Evolutionary conservation across 2,888 invertebrate species (phyloP).

Genomic region (Tillus elongatus): DNA sequence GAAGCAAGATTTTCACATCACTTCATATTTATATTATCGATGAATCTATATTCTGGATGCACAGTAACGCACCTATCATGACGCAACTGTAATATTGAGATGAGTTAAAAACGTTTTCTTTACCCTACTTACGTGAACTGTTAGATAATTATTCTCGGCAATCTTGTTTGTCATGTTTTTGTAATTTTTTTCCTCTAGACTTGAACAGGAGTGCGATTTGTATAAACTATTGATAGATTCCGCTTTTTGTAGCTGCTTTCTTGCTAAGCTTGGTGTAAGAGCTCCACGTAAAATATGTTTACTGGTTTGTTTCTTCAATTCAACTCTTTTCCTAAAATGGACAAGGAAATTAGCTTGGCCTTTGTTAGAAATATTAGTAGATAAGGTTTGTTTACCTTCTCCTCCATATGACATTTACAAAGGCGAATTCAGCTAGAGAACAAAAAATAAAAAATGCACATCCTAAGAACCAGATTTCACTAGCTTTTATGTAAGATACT

Average conservation of each 20-base stretch:
- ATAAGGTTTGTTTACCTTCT: slow-evolving; percentile 52
- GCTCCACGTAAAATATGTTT: slow-evolving; percentile 79
- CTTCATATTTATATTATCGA: too few relatives aligned
- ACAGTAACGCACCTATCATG: too few relatives aligned
- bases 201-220: slow-evolving; percentile 66
- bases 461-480: slow-evolving; percentile 82
- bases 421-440: slow-evolving; percentile 78
- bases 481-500: slow-evolving; percentile 83
- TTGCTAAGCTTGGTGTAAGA: slow-evolving; percentile 64
- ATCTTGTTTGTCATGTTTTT: not conserved
- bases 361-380: not conserved
- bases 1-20: too few relatives aligned
- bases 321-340: slow-evolving; percentile 30
- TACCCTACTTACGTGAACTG: slow-evolving; percentile 3
- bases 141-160: not conserved
- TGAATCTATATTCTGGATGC: too few relatives aligned
- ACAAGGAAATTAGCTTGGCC: too few relatives aligned
- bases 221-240: slow-evolving; percentile 52
- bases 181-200: slow-evolving; percentile 51
- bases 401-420: slow-evolving; percentile 82
- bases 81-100: too few relatives aligned
- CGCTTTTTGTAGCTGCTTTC: slow-evolving; percentile 58
- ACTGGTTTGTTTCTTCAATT: slow-evolving; percentile 43
- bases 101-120: too few relatives aligned
- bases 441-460: slow-evolving; percentile 79